phyloP scores from a whole-genome alignment of 2,888 invertebrate species.

The Crossocerus cetratus region DNA sequence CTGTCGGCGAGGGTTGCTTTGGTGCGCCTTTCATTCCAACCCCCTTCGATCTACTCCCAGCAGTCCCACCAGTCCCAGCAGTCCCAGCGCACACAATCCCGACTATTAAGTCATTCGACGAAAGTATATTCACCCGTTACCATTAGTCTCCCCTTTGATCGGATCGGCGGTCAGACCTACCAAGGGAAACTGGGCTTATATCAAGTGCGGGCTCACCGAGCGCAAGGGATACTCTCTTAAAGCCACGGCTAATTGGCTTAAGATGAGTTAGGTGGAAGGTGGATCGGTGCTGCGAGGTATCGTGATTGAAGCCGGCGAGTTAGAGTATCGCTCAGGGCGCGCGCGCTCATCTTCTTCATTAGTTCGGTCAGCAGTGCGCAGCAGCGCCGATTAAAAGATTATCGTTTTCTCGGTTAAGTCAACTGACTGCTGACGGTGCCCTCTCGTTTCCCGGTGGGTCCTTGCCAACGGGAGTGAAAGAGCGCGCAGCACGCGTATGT shows the following conservation, averaged over 20 bases:
- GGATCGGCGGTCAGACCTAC: no score
- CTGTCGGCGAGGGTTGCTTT: no score
- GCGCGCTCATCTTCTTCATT: not conserved
- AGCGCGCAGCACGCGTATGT: not conserved
- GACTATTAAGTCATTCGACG: no score
- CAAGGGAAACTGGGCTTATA: no score
- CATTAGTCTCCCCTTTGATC: no score
- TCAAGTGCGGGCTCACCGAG: no score
- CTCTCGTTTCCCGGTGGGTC: not conserved
- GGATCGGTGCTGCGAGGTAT: not conserved
- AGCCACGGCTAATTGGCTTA: not conserved
- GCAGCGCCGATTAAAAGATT: slow-evolving; percentile 1
- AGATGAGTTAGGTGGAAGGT: not conserved
- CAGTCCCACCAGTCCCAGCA: no score
- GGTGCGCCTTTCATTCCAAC: no score
- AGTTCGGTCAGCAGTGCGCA: not conserved
- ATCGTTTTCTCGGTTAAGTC: slow-evolving; percentile 1
- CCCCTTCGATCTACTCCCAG: no score
- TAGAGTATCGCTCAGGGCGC: not conserved
- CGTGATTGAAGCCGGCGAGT: not conserved
- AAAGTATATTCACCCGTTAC: no score
- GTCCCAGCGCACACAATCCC: no score
- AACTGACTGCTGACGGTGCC: not conserved
- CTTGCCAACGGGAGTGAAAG: not conserved
- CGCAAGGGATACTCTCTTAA: not conserved